Evolutionary conservation across 2,113 vertebrate genomes (phyloP).

Genomic region (Dicrurus megarhynchus): DNA sequence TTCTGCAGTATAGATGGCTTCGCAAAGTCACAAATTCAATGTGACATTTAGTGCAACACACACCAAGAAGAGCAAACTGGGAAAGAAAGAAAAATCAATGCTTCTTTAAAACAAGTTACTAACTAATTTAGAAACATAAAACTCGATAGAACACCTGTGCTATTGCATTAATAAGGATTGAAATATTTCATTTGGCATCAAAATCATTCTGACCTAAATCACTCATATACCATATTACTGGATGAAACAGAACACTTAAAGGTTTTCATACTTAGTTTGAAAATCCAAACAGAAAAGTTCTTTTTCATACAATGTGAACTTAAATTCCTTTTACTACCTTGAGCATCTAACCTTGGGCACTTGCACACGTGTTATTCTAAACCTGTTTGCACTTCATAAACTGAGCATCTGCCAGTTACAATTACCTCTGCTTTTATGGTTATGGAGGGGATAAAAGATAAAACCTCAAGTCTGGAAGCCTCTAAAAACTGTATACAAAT

Average conservation of each 20-base stretch:
- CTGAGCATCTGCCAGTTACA: conserved; percentile 1
- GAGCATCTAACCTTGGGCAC: background rate
- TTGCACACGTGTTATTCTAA: background rate
- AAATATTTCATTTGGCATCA: background rate
- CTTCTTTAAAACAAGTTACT: conserved; percentile 53
- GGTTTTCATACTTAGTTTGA: background rate
- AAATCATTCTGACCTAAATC: conserved; percentile 1
- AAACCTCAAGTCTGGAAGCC: background rate
- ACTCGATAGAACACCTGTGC: background rate
- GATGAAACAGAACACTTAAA: background rate
- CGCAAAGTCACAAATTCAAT: conserved; percentile 47
- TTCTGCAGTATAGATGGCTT: background rate
- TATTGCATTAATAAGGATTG: background rate
- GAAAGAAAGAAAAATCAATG: conserved; percentile 38
- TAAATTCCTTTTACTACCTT: background rate
- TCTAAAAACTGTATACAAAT: background rate
- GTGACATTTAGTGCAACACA: conserved; percentile 32
- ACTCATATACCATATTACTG: background rate
- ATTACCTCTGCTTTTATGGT: conserved; percentile 13
- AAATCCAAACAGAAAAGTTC: background rate
- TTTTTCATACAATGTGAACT: background rate
- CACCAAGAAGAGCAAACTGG: background rate
- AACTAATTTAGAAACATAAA: conserved; percentile 50
- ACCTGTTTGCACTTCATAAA: background rate
- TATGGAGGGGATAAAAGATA: background rate